Evolutionary conservation across 2,113 vertebrate genomes (phyloP), one percentile per base, ranked within the genome.

Genomic region (Phodopus roborovskii): DNA sequence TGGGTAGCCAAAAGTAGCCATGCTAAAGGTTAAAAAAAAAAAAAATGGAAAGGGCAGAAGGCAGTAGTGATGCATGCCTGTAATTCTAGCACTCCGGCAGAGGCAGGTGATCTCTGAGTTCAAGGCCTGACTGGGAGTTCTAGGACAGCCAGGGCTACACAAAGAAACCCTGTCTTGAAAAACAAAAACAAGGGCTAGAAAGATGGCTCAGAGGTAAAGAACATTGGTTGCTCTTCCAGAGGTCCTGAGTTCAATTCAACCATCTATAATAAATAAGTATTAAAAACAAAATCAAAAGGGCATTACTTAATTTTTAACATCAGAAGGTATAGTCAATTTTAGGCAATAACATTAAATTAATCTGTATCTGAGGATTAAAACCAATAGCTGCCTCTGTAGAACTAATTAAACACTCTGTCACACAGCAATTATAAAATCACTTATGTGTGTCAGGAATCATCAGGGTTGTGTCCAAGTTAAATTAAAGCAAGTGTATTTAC

Each of bases 401-500:
- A 84, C 70, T 85, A 90, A 87, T 83, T 94, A 92, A 94, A 77
- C 19, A 92, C 68, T 74, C 71, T 70, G 36, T 82, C 87, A 95
- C 48, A 87, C 36, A 86, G 95, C 88, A 96, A 87, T 60, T 71
- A 70, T 58, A 78, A 73, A 95, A 78, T 62, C 26, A 36, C 62
- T 48, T 30, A 45, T 66, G 36, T 60, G 79, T 73, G 95, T 92
- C 88, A 95, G 91, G 93, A 64, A 91, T 79, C 81, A 85, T 81
- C 90, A 70, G 85, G 45, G 90, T 58, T 96, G 83, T 91, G 1
- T 48, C 60, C 33, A 60, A 60, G 94, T 79, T 92, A 96, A 94
- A 92, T 79, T 92, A 96, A 94, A 92, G 16, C 82, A 96, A 89
- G 93, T 95, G 90, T 56, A 94, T 92, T 91, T 93, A 88, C 8